Conservation (phyloP, 1,140 invertebrate genomes). For the Neuroterus valhalla region DNA sequence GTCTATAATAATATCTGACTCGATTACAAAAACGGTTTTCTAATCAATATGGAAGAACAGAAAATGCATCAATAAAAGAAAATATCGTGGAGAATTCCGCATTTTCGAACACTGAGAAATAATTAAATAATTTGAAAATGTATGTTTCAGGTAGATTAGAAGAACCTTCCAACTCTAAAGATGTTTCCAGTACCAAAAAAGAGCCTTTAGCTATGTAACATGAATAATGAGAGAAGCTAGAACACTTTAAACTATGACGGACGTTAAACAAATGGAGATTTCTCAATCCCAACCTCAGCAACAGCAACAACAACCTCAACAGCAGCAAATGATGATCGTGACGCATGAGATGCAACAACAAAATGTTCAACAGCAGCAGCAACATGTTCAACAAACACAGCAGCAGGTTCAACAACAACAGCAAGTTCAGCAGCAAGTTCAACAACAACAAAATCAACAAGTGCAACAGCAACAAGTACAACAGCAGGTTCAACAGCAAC, state of each 20-base stretch:
- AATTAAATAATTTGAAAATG: no score
- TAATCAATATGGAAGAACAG: no score
- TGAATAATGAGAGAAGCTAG: slow-evolving; percentile 3
- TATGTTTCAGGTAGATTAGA: background rate
- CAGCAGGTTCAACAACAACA: slow-evolving; percentile 73
- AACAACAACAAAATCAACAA: slow-evolving; percentile 72
- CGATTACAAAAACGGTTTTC: no score
- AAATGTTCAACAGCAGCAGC: slow-evolving; percentile 74
- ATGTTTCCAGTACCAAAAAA: background rate
- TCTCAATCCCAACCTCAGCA: slow-evolving; percentile 67
- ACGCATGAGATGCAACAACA: slow-evolving; percentile 71
- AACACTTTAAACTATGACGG: slow-evolving; percentile 59
- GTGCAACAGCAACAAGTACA: slow-evolving; percentile 67
- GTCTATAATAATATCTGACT: no score
- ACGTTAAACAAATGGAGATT: slow-evolving; percentile 70
- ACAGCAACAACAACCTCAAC: slow-evolving; percentile 68
- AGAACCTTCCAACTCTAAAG: background rate
- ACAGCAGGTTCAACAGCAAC: slow-evolving; percentile 70
- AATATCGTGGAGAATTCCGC: no score
- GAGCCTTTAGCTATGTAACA: slow-evolving; percentile 40
- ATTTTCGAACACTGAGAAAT: no score
- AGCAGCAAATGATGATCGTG: slow-evolving; percentile 70
- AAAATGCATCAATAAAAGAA: no score
- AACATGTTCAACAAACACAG: slow-evolving; percentile 67
- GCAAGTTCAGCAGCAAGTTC: slow-evolving; percentile 71